Evolutionary conservation across 2,113 vertebrate species (phyloP).

Genomic region (Percina caprodes): DNA sequence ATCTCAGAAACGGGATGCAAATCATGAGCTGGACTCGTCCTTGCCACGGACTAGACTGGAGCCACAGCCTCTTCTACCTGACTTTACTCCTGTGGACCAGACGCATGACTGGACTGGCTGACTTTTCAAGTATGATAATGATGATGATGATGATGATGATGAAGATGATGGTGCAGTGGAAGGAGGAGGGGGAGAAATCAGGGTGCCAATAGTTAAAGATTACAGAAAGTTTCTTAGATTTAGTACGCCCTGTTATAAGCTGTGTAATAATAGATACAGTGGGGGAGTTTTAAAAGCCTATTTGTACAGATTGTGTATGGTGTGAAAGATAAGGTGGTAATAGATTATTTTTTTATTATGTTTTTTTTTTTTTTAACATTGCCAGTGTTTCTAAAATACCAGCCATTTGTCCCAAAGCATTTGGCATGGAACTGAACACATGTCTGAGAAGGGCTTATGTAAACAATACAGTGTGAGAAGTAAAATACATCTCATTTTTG

Average conservation of each 20-base stretch:
- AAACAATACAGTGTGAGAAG: neutral
- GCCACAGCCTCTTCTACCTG: conserved; percentile 74
- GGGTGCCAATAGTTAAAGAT: neutral
- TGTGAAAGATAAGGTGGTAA: neutral
- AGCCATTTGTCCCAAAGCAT: neutral
- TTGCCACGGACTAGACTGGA: conserved; percentile 62
- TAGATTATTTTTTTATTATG: no score
- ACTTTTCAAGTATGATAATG: conserved; percentile 83
- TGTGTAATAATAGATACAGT: neutral
- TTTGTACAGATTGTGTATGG: neutral
- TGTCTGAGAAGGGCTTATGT: neutral
- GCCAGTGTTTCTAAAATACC: neutral
- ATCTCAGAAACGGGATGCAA: conserved; percentile 59
- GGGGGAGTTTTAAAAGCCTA: neutral
- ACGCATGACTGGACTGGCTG: conserved; percentile 78
- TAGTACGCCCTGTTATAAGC: no score
- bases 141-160: conserved; percentile 11
- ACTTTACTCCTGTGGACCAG: conserved; percentile 81
- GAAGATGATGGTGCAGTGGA: neutral
- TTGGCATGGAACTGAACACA: no score
- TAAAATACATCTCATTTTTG: neutral
- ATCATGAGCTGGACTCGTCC: conserved; percentile 71
- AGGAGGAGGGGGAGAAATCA: neutral
- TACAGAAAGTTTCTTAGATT: neutral
- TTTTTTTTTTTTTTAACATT: neutral